A percentile compares a stretch with the other conserved stretches of the same genome.
Evolutionary conservation across 2,113 vertebrate species (phyloP).

Genomic region (Indicator maculatus): DNA sequence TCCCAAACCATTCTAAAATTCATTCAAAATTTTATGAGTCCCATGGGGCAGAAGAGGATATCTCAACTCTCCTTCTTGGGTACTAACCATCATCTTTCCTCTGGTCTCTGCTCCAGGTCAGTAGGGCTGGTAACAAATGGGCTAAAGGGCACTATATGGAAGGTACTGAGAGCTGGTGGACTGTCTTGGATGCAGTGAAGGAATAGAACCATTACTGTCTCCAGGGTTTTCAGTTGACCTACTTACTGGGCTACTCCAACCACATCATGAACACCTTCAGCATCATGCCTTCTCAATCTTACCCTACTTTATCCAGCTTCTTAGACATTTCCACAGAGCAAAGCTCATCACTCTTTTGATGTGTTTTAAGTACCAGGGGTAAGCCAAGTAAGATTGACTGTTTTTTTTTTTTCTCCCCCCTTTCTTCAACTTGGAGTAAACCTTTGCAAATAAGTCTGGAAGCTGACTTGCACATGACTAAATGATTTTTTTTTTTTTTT

Average conservation of each 20-base stretch:
- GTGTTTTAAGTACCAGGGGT: too few species aligned
- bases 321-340: too few species aligned
- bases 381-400: too few species aligned
- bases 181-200: conserved; percentile 85
- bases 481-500: too few species aligned
- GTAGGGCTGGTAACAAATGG: conserved; percentile 84
- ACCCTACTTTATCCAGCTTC: too few species aligned
- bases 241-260: conserved; percentile 82
- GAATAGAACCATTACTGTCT: conserved; percentile 85
- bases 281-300: conserved; percentile 74
- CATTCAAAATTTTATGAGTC: background rate
- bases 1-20: too few species aligned
- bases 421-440: too few species aligned
- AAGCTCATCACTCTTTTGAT: too few species aligned
- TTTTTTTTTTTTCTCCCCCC: too few species aligned
- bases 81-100: background rate
- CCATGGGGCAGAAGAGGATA: background rate
- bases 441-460: too few species aligned
- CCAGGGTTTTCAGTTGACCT: conserved; percentile 85
- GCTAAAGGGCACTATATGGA: conserved; percentile 86
- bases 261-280: conserved; percentile 86
- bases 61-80: fast-evolving
- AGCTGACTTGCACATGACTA: too few species aligned
- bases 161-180: conserved; percentile 81
- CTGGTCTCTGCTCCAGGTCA: conserved; percentile 68